Conservation (phyloP, 2,113 vertebrate genomes). For the Colistium nudipinnis region DNA sequence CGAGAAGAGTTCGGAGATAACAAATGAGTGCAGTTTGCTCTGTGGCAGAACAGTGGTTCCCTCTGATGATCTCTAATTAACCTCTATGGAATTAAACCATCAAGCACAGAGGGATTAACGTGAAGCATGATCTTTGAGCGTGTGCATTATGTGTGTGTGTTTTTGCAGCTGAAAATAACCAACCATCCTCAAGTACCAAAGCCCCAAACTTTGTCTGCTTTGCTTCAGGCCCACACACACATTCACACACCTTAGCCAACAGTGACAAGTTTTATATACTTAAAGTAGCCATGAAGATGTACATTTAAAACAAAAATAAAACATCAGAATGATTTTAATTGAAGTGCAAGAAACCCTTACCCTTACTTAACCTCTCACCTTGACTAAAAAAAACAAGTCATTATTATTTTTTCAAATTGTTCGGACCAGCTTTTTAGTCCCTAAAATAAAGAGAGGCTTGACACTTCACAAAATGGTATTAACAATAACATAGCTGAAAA, state of each 20-base stretch:
- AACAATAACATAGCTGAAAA: conserved; percentile 35
- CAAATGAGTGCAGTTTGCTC: conserved; percentile 66
- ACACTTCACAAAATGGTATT: conserved; percentile 31
- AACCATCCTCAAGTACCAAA: neutral
- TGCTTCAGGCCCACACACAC: neutral
- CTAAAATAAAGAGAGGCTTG: conserved; percentile 1
- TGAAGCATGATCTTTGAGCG: conserved; percentile 37
- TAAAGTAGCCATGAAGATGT: too few relatives aligned
- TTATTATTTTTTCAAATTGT: conserved; percentile 1
- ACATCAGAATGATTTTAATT: conserved; percentile 1
- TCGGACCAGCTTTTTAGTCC: conserved; percentile 11
- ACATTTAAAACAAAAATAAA: too few relatives aligned
- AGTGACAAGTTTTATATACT: neutral
- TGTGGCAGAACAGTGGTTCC: conserved; percentile 74
- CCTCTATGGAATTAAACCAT: conserved; percentile 74
- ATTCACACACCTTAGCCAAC: conserved; percentile 11
- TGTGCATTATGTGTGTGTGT: conserved; percentile 13
- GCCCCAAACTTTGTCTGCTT: conserved; percentile 8
- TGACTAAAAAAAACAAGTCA: neutral
- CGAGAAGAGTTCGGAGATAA: conserved; percentile 66
- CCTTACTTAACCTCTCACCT: conserved; percentile 5
- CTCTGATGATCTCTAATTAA: conserved; percentile 82
- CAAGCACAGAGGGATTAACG: conserved; percentile 59
- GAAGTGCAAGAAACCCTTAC: neutral
- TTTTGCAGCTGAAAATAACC: conserved; percentile 10